phyloP scores from a whole-genome alignment of 2,888 invertebrate species.

The Drosophila cracens region DNA sequence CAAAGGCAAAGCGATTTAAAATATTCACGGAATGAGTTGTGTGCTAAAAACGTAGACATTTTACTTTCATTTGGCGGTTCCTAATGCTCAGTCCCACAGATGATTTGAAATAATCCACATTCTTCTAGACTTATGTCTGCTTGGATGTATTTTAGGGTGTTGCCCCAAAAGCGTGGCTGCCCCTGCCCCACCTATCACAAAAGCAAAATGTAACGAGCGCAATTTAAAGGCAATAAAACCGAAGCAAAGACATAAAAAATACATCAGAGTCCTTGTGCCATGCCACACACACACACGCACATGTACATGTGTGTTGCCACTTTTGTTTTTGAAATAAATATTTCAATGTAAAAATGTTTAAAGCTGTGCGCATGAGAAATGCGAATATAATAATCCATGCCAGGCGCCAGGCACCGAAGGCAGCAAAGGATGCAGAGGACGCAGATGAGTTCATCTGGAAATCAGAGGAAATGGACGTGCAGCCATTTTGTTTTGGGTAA shows the following conservation, averaged over 20 bases:
- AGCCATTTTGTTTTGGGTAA: slow-evolving; percentile 73
- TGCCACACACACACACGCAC: neutral
- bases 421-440: slow-evolving; percentile 13
- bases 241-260: slow-evolving; percentile 71
- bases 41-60: slow-evolving; percentile 14
- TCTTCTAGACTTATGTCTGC: slow-evolving; percentile 29
- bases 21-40: slow-evolving; percentile 10
- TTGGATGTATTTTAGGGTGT: slow-evolving; percentile 19
- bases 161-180: slow-evolving; percentile 10
- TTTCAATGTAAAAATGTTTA: slow-evolving; percentile 58
- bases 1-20: slow-evolving; percentile 6
- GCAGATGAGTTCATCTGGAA: slow-evolving; percentile 63
- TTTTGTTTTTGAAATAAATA: slow-evolving; percentile 55
- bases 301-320: slow-evolving; percentile 8
- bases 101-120: slow-evolving; percentile 42
- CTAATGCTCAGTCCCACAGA: slow-evolving; percentile 18
- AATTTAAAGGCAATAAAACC: slow-evolving; percentile 76
- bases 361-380: slow-evolving; percentile 67
- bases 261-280: slow-evolving; percentile 63
- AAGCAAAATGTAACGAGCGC: slow-evolving; percentile 65
- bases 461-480: slow-evolving; percentile 63
- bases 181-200: neutral
- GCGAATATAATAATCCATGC: slow-evolving; percentile 76
- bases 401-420: slow-evolving; percentile 37
- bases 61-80: slow-evolving; percentile 11